These are phyloP conservation scores for Callimorpha dominula DNA, from an alignment of 2,888 invertebrate species.

Conservation along the genomic window DNA sequence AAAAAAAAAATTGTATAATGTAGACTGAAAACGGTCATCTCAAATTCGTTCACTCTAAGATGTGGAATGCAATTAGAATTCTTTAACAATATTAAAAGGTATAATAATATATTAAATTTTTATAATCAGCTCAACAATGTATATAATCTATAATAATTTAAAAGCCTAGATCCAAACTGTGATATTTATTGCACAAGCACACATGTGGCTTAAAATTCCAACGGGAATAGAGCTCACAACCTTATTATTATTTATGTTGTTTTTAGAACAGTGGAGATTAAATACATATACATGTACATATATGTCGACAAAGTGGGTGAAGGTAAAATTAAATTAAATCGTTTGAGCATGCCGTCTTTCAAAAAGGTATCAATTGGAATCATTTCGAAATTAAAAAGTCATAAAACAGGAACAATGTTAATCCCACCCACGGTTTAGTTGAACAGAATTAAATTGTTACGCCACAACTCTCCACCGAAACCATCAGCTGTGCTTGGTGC, in stretches of 20 bases:
- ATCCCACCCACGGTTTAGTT: constrained; percentile 72
- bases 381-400: constrained; percentile 57
- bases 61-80: constrained; percentile 88
- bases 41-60: constrained; percentile 87
- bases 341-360: constrained; percentile 74
- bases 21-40: constrained; percentile 86
- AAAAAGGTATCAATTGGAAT: constrained; percentile 67
- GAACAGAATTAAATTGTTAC: constrained; percentile 65
- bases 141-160: constrained; percentile 88
- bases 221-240: constrained; percentile 87
- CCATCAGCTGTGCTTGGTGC: constrained; percentile 84
- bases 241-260: constrained; percentile 80
- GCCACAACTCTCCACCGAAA: constrained; percentile 76
- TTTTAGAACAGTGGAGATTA: constrained; percentile 76
- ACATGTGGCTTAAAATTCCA: constrained; percentile 86
- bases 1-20: constrained; percentile 85
- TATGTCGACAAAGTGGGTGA: constrained; percentile 70
- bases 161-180: constrained; percentile 88
- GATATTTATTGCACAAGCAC: constrained; percentile 88
- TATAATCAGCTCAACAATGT: constrained; percentile 89
- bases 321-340: constrained; percentile 57
- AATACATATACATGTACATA: constrained; percentile 30
- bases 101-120: constrained; percentile 88
- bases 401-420: constrained; percentile 47
- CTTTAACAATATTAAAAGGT: constrained; percentile 88